A percentile compares a stretch with the other conserved stretches of the same genome.
Conservation (phyloP, 2,888 invertebrate species). For the Drosophila neutralis region DNA sequence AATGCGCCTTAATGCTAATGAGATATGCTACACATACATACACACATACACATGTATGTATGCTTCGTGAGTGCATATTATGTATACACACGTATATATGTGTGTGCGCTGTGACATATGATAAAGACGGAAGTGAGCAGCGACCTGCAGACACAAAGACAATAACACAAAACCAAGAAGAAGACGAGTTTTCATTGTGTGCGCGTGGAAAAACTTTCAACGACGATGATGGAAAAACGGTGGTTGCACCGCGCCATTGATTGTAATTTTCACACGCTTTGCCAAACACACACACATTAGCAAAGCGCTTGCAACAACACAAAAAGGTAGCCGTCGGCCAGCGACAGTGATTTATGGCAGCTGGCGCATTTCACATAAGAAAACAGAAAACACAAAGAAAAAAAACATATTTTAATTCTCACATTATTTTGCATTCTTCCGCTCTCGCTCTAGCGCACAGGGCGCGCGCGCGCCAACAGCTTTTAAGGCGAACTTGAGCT, state of each 20-base stretch:
- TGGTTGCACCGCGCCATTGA: conserved; percentile 55
- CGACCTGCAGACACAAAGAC: conserved; percentile 62
- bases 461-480: conserved; percentile 32
- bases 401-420: conserved; percentile 38
- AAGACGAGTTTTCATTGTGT: conserved; percentile 15
- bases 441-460: conserved; percentile 45
- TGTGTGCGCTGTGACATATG: conserved; percentile 44
- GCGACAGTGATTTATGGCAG: conserved; percentile 61
- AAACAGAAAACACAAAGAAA: conserved; percentile 19
- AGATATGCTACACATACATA: conserved; percentile 37
- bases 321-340: conserved; percentile 45
- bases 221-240: conserved; percentile 50
- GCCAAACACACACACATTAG: conserved; percentile 17
- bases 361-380: conserved; percentile 31
- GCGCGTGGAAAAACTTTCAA: conserved; percentile 52
- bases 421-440: conserved; percentile 34
- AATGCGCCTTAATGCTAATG: conserved; percentile 70
- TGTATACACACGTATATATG: neutral
- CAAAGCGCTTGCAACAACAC: conserved; percentile 8
- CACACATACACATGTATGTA: conserved; percentile 6
- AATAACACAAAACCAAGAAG: conserved; percentile 48
- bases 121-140: conserved; percentile 66
- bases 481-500: conserved; percentile 33
- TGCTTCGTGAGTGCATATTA: neutral
- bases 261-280: conserved; percentile 74